phyloP scores from a whole-genome alignment of 2,113 vertebrate species.

The Microtus pennsylvanicus region DNA sequence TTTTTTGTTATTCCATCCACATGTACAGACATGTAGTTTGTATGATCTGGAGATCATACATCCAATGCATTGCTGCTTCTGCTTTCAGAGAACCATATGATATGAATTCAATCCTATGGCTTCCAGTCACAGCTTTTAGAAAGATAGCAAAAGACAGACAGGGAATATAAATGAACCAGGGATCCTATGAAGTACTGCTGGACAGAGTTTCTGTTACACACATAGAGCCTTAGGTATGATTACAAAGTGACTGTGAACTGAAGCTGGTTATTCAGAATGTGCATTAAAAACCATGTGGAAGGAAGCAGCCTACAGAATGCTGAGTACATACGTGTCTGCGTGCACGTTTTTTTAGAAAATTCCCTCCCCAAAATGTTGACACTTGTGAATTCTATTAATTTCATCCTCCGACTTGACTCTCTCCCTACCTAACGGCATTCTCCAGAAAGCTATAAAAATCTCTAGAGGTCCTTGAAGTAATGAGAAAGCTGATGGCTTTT shows the following conservation, averaged over 20 bases:
- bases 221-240: not conserved
- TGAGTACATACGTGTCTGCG: not conserved
- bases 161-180: not conserved
- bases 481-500: constrained; percentile 74
- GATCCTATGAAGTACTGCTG: not conserved
- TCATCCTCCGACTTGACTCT: constrained; percentile 59
- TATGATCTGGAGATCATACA: not conserved
- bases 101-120: constrained; percentile 17
- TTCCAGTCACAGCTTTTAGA: constrained; percentile 30
- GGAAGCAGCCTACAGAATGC: not conserved
- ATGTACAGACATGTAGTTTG: not conserved
- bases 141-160: constrained; percentile 26
- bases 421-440: constrained; percentile 65
- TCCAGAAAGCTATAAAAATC: constrained; percentile 78
- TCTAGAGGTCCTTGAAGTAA: constrained; percentile 80
- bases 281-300: not conserved
- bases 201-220: not conserved
- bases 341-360: constrained; percentile 30
- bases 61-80: not conserved
- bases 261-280: not conserved
- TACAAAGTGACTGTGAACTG: not conserved
- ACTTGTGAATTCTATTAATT: constrained; percentile 68
- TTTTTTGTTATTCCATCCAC: not conserved
- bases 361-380: constrained; percentile 44
- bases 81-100: not conserved